These are phyloP conservation scores for Catostomus latipinnis DNA, from an alignment of 2,797 vertebrate genomes.

Conservation along the genomic window DNA sequence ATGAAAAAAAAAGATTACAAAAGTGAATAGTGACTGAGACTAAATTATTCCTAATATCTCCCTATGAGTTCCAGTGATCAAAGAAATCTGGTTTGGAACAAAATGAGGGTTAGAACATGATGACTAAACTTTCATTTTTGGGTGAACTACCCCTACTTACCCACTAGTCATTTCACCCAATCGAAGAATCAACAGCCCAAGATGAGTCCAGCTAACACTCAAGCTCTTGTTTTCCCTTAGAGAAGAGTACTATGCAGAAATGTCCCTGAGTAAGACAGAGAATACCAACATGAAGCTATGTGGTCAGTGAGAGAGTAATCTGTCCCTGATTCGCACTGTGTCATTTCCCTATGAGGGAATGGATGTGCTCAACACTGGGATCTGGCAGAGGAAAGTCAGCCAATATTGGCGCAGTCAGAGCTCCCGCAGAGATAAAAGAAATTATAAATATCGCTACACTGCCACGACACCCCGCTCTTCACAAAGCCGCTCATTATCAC, in stretches of 20 bases:
- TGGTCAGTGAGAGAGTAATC: slow-evolving; percentile 61
- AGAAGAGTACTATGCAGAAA: neutral
- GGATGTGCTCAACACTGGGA: slow-evolving; percentile 55
- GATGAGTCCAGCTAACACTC: neutral
- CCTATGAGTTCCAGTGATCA: no score
- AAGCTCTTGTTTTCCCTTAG: neutral
- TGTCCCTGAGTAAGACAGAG: slow-evolving; percentile 4
- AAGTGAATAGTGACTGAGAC: no score
- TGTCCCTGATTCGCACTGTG: slow-evolving; percentile 57
- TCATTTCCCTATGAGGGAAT: slow-evolving; percentile 62
- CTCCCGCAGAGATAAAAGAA: slow-evolving; percentile 71
- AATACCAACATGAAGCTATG: slow-evolving; percentile 37
- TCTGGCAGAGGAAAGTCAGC: slow-evolving; percentile 59
- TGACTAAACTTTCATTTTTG: no score
- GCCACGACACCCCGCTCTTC: slow-evolving; percentile 61
- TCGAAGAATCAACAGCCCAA: no score
- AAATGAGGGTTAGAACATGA: no score
- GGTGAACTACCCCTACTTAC: no score
- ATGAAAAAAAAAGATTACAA: no score
- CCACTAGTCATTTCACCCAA: neutral
- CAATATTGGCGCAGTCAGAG: slow-evolving; percentile 48
- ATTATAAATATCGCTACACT: slow-evolving; percentile 73
- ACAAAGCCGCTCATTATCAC: slow-evolving; percentile 71
- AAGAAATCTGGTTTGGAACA: no score
- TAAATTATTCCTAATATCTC: no score